These are phyloP conservation scores for Parochlus steinenii DNA, from an alignment of 2,888 invertebrate species.

Conservation along the genomic window DNA sequence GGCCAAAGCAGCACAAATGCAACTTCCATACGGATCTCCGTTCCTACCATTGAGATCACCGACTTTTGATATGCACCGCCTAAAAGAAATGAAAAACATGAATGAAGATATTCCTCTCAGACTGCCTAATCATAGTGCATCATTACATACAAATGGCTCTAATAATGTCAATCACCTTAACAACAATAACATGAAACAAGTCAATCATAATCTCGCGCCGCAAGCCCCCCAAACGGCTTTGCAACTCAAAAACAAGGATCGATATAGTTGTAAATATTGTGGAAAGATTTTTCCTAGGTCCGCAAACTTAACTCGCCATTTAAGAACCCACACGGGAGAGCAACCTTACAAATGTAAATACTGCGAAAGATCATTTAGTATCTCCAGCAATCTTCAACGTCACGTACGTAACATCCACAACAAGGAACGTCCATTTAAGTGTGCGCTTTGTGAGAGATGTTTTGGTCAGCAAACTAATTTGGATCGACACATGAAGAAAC, in stretches of 20 bases:
- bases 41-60: too few species aligned
- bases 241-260: slow-evolving; percentile 77
- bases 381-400: slow-evolving; percentile 90
- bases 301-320: slow-evolving; percentile 90
- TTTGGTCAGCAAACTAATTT: slow-evolving; percentile 99
- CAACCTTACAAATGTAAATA: slow-evolving; percentile 97
- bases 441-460: slow-evolving; percentile 85
- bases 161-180: too few species aligned
- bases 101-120: too few species aligned
- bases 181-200: too few species aligned
- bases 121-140: too few species aligned
- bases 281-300: slow-evolving; percentile 94
- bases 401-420: slow-evolving; percentile 98
- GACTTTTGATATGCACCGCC: slow-evolving; percentile 34
- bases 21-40: slow-evolving; percentile 39
- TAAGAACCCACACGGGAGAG: slow-evolving; percentile 96
- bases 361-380: slow-evolving; percentile 94
- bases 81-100: too few species aligned
- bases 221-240: too few species aligned
- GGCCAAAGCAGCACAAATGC: slow-evolving; percentile 41
- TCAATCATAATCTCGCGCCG: too few species aligned
- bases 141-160: too few species aligned
- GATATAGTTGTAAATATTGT: slow-evolving; percentile 94
- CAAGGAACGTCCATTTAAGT: slow-evolving; percentile 91
- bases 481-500: slow-evolving; percentile 93